Base-by-base conservation (phyloP, 1,140 invertebrate genomes). In the Ladona fulva region DNA sequence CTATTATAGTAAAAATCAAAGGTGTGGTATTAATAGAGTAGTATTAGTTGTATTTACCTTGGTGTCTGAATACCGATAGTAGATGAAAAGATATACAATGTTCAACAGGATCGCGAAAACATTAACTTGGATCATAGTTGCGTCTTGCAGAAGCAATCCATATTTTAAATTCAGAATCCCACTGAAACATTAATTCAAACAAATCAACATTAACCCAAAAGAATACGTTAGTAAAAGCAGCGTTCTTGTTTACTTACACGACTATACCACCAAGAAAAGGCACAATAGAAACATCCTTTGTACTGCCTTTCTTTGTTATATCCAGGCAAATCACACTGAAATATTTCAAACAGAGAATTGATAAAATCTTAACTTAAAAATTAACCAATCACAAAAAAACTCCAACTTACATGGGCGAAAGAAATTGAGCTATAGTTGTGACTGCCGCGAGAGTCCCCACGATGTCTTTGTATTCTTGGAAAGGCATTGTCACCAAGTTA, bases 71-170 rank as follows among this genome's bases (percentile, higher is more conserved):
- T 91, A 94, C 24, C 87, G 80, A 82, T 90, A 92, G 84, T 89
- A 95, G 19, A 91, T 83, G 74, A 85, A 76, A 78, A 90, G 84
- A 81, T 94, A 94, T 12, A 89, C 52, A 0, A 89, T 82, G 82
- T 92, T 94, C 42, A 92, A 84, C 0, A 87, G 81, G 76, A 92
- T 84, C 79, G 91, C 92, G 82, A 91, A 88, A 77, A 92, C 81
- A 85, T 94, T 94, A 29, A 93, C 90, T 82, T 87, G 87, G 74
- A 93, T 90, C 91, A 93, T 94, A 0, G 87, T 89, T 78, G 86
- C 84, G 83, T 95, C 93, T 42, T 89, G 84, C 24, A 94, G 83
- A 74, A 94, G 87, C 77, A 88, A 85, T 42, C 90, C 92, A 84
- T 92, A 91, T 81, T 91, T 89, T 75, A 94, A 85, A 86, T 92